A percentile compares a stretch with the other conserved stretches of the same genome.
Evolutionary conservation across 2,888 invertebrate genomes (phyloP).

Genomic region (Poecilobothrus nobilitatus): DNA sequence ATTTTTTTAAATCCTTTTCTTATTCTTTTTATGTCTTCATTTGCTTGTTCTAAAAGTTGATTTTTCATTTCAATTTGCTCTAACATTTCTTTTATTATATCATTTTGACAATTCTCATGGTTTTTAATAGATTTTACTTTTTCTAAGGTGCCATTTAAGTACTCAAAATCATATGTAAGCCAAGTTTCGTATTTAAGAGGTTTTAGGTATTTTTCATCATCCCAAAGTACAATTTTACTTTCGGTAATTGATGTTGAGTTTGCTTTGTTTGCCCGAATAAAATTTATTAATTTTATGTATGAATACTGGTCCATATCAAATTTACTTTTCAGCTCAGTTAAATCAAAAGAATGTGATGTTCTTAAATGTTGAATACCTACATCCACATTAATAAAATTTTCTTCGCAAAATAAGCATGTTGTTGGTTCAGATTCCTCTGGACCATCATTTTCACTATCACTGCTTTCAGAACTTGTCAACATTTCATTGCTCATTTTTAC

Average conservation of each 20-base stretch:
- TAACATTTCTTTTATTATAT: neutral
- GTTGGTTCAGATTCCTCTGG: constrained; percentile 31
- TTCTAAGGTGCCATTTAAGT: no score
- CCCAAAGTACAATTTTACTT: constrained; percentile 54
- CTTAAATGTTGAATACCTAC: constrained; percentile 61
- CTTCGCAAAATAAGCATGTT: constrained; percentile 64
- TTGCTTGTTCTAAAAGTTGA: constrained; percentile 51
- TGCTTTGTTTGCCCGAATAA: constrained; percentile 57
- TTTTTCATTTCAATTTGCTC: constrained; percentile 47
- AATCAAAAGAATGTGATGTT: constrained; percentile 55
- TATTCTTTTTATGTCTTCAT: constrained; percentile 38
- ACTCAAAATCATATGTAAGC: constrained; percentile 57
- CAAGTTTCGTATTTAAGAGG: constrained; percentile 70
- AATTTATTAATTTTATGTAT: constrained; percentile 69
- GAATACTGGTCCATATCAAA: constrained; percentile 74
- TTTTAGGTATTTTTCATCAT: constrained; percentile 66
- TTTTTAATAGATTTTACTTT: no score
- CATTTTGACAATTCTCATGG: neutral
- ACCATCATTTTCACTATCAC: constrained; percentile 43
- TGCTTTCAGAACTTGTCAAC: no score
- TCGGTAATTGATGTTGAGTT: constrained; percentile 49
- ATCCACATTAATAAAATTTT: constrained; percentile 52
- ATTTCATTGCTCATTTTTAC: no score
- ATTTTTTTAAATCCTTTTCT: constrained; percentile 31
- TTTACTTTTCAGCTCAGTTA: constrained; percentile 56